These are phyloP conservation scores for Austrofundulus limnaeus DNA, from an alignment of 2,113 vertebrate species.

Conservation along the genomic window DNA sequence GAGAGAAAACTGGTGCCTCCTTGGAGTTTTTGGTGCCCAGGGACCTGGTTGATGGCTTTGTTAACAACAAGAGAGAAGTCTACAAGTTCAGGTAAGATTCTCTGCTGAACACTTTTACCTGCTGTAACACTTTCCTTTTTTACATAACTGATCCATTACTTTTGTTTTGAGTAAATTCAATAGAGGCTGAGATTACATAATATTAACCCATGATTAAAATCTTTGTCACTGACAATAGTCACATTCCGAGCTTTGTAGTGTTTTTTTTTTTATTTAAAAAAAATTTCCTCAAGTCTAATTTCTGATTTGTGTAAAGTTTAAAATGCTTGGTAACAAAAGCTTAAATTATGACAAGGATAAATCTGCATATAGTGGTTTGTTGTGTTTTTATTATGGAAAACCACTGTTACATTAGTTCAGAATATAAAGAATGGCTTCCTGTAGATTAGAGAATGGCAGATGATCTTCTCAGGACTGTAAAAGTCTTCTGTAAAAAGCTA, in stretches of 20 bases:
- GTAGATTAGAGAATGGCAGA: neutral
- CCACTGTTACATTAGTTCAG: neutral
- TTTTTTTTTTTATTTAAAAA: too few relatives aligned
- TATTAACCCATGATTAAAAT: neutral
- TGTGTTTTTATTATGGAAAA: neutral
- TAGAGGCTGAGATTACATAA: neutral
- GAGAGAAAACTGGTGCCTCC: constrained; percentile 72
- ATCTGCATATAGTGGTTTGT: neutral
- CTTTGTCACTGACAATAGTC: neutral
- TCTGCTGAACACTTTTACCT: neutral
- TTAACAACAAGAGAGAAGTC: constrained; percentile 93
- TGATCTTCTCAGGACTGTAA: neutral
- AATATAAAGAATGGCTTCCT: neutral
- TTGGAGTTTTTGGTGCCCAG: constrained; percentile 88
- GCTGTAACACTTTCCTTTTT: neutral
- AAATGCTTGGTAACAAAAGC: neutral
- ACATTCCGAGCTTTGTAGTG: too few relatives aligned
- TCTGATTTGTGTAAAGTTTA: neutral
- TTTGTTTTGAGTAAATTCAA: neutral
- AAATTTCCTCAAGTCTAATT: too few relatives aligned
- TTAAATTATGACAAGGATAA: neutral
- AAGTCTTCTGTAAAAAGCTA: neutral
- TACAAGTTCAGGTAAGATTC: constrained; percentile 90
- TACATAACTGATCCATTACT: neutral
- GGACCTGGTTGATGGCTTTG: constrained; percentile 90